Evolutionary conservation across 2,113 vertebrate genomes (phyloP).

Genomic region (Anoplopoma fimbria): DNA sequence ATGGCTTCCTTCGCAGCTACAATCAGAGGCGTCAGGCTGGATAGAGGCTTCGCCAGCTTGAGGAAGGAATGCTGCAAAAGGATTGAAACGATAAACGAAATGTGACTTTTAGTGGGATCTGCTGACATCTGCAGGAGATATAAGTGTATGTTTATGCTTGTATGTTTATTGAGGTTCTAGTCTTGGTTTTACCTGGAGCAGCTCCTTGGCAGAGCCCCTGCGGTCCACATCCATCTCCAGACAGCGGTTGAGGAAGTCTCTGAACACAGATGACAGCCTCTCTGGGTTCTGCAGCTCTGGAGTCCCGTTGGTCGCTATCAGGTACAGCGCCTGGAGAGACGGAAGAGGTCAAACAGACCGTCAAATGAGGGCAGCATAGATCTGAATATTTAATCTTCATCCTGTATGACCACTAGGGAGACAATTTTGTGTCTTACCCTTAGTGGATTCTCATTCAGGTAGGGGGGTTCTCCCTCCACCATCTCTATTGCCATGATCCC

Average conservation of each 20-base stretch:
- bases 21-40: slow-evolving; percentile 98
- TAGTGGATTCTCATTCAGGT: slow-evolving; percentile 99
- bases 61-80: slow-evolving; percentile 95
- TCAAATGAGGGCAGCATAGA: not conserved
- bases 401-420: not conserved
- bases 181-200: slow-evolving; percentile 89
- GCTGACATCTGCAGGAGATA: not conserved
- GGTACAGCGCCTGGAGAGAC: slow-evolving; percentile 90
- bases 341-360: not conserved
- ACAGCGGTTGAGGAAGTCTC: slow-evolving; percentile 97
- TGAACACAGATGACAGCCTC: slow-evolving; percentile 94
- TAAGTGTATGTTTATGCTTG: not conserved
- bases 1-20: slow-evolving; percentile 99
- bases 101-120: not conserved
- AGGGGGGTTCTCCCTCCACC: slow-evolving; percentile 99
- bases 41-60: slow-evolving; percentile 98
- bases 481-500: slow-evolving; percentile 99
- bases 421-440: slow-evolving; percentile 86
- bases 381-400: not conserved
- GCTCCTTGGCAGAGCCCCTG: slow-evolving; percentile 95
- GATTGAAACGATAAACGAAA: slow-evolving; percentile 23
- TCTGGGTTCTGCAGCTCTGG: slow-evolving; percentile 98
- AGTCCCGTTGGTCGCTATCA: slow-evolving; percentile 98
- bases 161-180: not conserved
- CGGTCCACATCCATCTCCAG: slow-evolving; percentile 99